Percentiles rank a stretch among this genome's conserved stretches.
Conservation (phyloP, 1,140 invertebrate genomes). For the Tetramorium simillimum region DNA sequence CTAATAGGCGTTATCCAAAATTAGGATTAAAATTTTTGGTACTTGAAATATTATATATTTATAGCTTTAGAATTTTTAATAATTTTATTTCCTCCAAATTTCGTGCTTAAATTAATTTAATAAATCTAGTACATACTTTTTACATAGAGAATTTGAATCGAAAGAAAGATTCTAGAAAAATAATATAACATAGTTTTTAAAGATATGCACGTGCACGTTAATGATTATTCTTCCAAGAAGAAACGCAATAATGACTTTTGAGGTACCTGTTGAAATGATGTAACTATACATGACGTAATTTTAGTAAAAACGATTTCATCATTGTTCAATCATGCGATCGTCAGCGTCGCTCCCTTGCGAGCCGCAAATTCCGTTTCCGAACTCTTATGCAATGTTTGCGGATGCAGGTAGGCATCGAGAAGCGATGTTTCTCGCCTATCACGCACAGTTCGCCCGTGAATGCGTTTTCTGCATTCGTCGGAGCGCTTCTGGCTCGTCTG, state of each 20-base stretch:
- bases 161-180: background rate
- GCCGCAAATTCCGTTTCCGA: slow-evolving; percentile 63
- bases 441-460: slow-evolving; percentile 57
- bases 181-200: background rate
- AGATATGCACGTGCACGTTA: background rate
- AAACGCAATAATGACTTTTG: slow-evolving; percentile 18
- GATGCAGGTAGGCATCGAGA: slow-evolving; percentile 51
- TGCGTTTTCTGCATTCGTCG: slow-evolving; percentile 71
- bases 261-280: background rate
- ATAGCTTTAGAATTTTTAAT: background rate
- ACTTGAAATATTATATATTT: background rate
- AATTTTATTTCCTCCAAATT: background rate
- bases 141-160: background rate
- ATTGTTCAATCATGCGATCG: background rate
- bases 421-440: slow-evolving; percentile 64
- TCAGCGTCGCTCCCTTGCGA: background rate
- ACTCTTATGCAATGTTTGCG: slow-evolving; percentile 62
- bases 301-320: slow-evolving; percentile 15
- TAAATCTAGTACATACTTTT: background rate
- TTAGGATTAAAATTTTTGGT: background rate
- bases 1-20: background rate
- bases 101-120: background rate
- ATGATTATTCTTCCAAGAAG: background rate
- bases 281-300: slow-evolving; percentile 5
- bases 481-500: slow-evolving; percentile 71